Evolutionary conservation across 2,797 vertebrate species (phyloP).

Genomic region (Chaunax sp.): DNA sequence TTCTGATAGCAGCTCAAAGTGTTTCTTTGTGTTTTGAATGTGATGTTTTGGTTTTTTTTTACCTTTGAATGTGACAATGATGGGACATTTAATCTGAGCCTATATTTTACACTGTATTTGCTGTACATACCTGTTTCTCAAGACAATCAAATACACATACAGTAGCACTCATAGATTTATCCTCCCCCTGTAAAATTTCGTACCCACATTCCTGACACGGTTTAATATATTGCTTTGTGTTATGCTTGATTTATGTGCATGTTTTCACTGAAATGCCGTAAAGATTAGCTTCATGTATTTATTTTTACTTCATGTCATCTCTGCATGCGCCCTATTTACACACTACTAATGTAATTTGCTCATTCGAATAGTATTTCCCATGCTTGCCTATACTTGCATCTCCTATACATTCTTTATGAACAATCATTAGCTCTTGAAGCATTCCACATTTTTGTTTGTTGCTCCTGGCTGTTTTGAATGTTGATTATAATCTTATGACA

Average conservation of each 20-base stretch:
- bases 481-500: constrained; percentile 13
- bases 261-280: constrained; percentile 71
- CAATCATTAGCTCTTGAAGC: constrained; percentile 16
- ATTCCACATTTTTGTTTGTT: constrained; percentile 40
- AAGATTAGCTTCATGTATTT: constrained; percentile 22
- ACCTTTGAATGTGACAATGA: constrained; percentile 57
- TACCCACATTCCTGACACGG: constrained; percentile 21
- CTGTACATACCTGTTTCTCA: constrained; percentile 25
- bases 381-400: constrained; percentile 35
- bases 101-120: constrained; percentile 56
- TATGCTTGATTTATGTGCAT: constrained; percentile 33
- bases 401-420: constrained; percentile 37
- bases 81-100: constrained; percentile 43
- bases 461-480: constrained; percentile 31
- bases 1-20: constrained; percentile 51
- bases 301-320: constrained; percentile 12
- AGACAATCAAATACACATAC: constrained; percentile 70
- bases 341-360: constrained; percentile 39
- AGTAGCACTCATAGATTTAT: constrained; percentile 28
- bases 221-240: constrained; percentile 11
- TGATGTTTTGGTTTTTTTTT: constrained; percentile 30
- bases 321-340: constrained; percentile 21
- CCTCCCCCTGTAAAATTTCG: constrained; percentile 30
- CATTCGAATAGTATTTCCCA: constrained; percentile 40
- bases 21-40: constrained; percentile 49